A percentile compares a stretch with the other conserved stretches of the same genome.
phyloP scores from a whole-genome alignment of 2,113 vertebrate species.

The Gallinago jamesoni region DNA sequence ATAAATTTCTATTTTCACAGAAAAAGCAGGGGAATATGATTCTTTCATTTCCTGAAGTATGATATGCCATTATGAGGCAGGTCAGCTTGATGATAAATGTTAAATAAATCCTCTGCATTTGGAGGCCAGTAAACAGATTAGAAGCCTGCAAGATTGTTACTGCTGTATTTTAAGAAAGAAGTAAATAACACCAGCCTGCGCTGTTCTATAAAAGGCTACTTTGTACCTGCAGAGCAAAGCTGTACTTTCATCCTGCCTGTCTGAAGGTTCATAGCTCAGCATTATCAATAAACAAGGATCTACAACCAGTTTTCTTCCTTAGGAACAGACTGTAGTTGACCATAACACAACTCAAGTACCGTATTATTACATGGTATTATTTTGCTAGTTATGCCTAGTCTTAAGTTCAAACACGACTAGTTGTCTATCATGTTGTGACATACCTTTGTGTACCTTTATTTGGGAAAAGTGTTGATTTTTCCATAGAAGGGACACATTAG shows the following conservation, averaged over 20 bases:
- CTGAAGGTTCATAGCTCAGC: background rate
- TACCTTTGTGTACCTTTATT: background rate
- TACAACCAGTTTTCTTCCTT: background rate
- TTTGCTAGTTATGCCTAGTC: background rate
- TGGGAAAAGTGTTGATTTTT: background rate
- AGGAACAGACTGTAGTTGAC: background rate
- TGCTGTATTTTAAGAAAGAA: conserved; percentile 9
- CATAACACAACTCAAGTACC: background rate
- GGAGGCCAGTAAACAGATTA: conserved; percentile 42
- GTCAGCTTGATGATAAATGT: conserved; percentile 41
- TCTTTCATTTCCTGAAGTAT: conserved; percentile 53
- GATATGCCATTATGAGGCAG: conserved; percentile 30
- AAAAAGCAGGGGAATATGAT: conserved; percentile 37
- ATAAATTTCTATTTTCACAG: conserved; percentile 66
- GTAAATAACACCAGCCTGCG: background rate
- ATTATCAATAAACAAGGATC: background rate
- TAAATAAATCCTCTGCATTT: conserved; percentile 53
- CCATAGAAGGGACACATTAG: background rate
- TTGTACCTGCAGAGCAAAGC: background rate
- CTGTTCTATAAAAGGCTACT: background rate
- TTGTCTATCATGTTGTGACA: background rate
- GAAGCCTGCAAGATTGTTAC: background rate
- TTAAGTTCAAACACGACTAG: background rate
- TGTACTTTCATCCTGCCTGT: background rate
- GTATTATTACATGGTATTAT: background rate